Evolutionary conservation across 1,140 invertebrate species (phyloP).

Genomic region (Gerris buenoi): DNA sequence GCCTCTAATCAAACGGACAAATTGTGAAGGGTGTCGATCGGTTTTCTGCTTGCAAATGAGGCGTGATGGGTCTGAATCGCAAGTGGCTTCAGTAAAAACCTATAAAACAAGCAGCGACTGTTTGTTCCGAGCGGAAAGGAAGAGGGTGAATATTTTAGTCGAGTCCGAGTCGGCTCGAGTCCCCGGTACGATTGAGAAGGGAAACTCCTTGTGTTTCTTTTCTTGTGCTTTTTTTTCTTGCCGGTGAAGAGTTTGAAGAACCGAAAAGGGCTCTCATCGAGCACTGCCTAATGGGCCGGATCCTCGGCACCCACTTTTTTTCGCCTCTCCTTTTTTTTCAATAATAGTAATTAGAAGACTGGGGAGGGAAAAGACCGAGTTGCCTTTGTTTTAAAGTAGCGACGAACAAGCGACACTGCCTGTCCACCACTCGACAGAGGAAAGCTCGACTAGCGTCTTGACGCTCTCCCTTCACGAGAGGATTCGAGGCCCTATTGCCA

Average conservation of each 20-base stretch:
- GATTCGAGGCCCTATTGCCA: too few relatives aligned
- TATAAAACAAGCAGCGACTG: not conserved
- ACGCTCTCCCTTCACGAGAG: too few relatives aligned
- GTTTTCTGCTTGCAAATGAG: not conserved
- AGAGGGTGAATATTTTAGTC: not conserved
- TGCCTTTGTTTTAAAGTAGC: too few relatives aligned
- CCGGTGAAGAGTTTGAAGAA: not conserved
- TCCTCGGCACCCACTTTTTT: not conserved
- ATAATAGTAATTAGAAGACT: not conserved
- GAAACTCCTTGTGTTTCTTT: not conserved
- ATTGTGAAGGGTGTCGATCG: not conserved
- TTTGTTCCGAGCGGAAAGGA: not conserved
- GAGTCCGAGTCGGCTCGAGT: not conserved
- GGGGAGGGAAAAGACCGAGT: too few relatives aligned
- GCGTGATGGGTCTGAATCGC: not conserved
- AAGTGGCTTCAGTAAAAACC: not conserved
- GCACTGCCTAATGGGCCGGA: not conserved
- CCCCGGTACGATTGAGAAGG: not conserved
- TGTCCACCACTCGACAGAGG: too few relatives aligned
- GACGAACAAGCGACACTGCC: too few relatives aligned
- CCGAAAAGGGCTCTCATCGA: not conserved
- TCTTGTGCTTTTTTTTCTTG: not conserved
- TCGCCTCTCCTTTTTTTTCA: not conserved
- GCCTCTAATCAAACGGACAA: too few relatives aligned
- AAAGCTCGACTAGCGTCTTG: too few relatives aligned